Evolutionary conservation across 2,888 invertebrate species (phyloP), one percentile per base, ranked within the genome.

Genomic region (Drosophila mimica): DNA sequence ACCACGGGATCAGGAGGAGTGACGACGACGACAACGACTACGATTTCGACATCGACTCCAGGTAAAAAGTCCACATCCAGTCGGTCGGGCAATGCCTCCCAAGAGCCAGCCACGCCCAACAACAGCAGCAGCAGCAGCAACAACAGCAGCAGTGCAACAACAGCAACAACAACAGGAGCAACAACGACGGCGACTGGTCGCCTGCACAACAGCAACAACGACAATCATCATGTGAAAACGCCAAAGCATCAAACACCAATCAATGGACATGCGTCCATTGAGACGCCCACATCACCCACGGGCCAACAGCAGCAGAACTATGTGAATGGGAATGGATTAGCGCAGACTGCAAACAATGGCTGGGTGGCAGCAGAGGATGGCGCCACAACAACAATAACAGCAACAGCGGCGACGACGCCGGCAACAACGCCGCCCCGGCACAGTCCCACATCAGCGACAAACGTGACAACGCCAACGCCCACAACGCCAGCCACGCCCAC

Each of bases 241-340:
- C 89, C 91, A 79, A 92, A 92, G 77, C 89, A 88, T 71, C 89
- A 87, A 74, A 72, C 81, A 28, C 40, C 72, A 30, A 53, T 79
- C 49, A 83, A 81, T n/a, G 83, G 81, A 25, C 77, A 81, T 43
- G 58, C 48, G 25, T 6, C 76, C 8, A 54, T 70, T 33, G 89
- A 88, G 58, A 71, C 85, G 31, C 70, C 83, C 40, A 70, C 82
- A 1, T 76, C 88, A 36, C 84, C 89, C 1, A 84, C 83, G 5
- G 79, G 88, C 3, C 46, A 46, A 46, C 91, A 91, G 73, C 90
- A 90, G 72, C 92, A 91, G 76, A 91, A 91, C 78, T 82, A 90
- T 72, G 91, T 91, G 46, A 91, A 86, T 53, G 88, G 83, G 11
- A 57, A 57, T 31, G 40, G 20, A 59, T 72, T 90, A 13, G 91